phyloP scores from a whole-genome alignment of 2,888 invertebrate species.

The Metacarcinus magister region DNA sequence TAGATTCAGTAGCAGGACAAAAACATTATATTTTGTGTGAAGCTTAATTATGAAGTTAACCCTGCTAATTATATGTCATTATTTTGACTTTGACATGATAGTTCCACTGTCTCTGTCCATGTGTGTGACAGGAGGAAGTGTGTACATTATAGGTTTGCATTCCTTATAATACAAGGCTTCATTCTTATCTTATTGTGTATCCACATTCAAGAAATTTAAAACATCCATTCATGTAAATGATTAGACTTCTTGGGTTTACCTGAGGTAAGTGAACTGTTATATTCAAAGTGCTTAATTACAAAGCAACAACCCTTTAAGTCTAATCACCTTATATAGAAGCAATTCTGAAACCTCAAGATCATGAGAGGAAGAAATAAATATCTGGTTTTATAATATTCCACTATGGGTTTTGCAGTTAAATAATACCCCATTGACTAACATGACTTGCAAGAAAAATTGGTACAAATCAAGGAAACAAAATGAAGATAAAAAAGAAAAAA shows the following conservation, averaged over 20 bases:
- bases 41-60: neutral
- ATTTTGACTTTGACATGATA: neutral
- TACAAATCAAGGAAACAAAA: neutral
- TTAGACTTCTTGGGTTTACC: slow-evolving; percentile 7
- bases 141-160: slow-evolving; percentile 60
- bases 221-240: slow-evolving; percentile 55
- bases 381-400: neutral
- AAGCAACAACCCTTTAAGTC: neutral
- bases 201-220: slow-evolving; percentile 54
- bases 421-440: neutral
- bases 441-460: neutral
- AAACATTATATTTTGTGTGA: neutral
- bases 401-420: neutral
- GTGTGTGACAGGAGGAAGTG: neutral
- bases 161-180: slow-evolving; percentile 34
- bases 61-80: neutral
- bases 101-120: slow-evolving; percentile 4
- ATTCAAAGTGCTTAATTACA: neutral
- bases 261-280: neutral
- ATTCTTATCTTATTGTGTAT: slow-evolving; percentile 49
- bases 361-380: slow-evolving; percentile 1
- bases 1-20: neutral
- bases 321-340: neutral
- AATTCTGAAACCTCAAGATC: neutral
- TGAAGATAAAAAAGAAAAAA: neutral